These are phyloP conservation scores for Camponotus vicinus DNA, from an alignment of 1,140 invertebrate genomes.

Conservation along the genomic window DNA sequence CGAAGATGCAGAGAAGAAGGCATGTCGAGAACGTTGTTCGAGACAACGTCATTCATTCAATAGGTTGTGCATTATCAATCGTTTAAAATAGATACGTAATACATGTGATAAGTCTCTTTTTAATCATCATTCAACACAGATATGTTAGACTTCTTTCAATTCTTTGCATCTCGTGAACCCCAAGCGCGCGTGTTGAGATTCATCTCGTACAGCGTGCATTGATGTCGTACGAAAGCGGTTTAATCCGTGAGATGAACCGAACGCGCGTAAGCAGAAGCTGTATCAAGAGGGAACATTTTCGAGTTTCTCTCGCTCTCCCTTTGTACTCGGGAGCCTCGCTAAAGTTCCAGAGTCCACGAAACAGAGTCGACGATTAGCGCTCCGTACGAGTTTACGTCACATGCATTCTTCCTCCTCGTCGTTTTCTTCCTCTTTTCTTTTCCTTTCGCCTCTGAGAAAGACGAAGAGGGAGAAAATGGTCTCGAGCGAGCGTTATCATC, in stretches of 20 bases:
- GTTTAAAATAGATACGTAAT: no score
- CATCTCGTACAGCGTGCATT: no score
- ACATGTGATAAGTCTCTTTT: no score
- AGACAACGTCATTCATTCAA: no score
- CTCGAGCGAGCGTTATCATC: conserved; percentile 33
- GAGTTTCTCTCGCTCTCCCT: conserved; percentile 5
- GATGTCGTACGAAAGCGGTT: neutral
- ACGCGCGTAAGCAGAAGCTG: neutral
- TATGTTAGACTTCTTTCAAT: neutral
- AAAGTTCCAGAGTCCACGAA: conserved; percentile 45
- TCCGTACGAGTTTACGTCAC: conserved; percentile 6
- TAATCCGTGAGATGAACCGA: neutral
- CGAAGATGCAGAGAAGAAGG: neutral
- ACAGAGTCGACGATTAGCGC: conserved; percentile 1
- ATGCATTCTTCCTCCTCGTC: neutral
- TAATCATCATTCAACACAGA: no score
- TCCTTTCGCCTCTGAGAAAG: neutral
- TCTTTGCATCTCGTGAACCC: neutral
- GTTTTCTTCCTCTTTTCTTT: neutral
- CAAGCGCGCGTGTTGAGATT: neutral
- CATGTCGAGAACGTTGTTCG: no score
- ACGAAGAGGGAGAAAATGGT: neutral
- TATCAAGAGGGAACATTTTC: conserved; percentile 8
- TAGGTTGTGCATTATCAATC: no score
- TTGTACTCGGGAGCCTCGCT: neutral